Evolutionary conservation across 2,113 vertebrate genomes (phyloP), one percentile per base, ranked within the genome.

Genomic region (Tylochromis polylepis): DNA sequence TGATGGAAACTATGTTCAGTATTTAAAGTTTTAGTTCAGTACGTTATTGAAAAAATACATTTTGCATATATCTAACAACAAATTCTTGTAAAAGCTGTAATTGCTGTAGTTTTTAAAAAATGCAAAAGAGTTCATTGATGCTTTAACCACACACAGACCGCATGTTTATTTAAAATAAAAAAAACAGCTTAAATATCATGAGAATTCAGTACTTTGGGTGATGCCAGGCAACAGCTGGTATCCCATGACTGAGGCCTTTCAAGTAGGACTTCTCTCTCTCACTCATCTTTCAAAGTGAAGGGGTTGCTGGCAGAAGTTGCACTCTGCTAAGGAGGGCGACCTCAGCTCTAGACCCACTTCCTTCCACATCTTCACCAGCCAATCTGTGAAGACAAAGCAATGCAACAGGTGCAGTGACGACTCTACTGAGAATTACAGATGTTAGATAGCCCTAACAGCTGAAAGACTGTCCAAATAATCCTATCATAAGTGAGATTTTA

Each of bases 261-360:
- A 99, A 99, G 93, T 96, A 98, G 31, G 97, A 96, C 80, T 91
- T 96, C 91, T 99, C 97, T 56, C 97, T 84, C 82, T 98, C 98
- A 10, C 97, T 98, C 98, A 99, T 99, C 82, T 96, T 94, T 99
- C 97, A 3, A 99, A 97, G 85, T 99, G 98, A 12, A 99, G 95
- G 1, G 98, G 98, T 89, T 96, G 94, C 82, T 96, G 95, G 89
- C 98, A 99, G 94, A 99, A 97, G 94, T 97, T 97, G 57, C 98
- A 99, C 89, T 99, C 97, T 0, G 95, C 97, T 1, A 97, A 97
- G 0, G 97, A 96, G 90, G 97, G 97, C 0, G 97, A 96, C 75
- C 96, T 97, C 88, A 98, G 94, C 34, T 97, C 95, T 95, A 99
- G 91, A 9, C 97, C 97, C 86, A 96, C 97, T 65, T 94, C 96